Conservation (phyloP, 2,888 invertebrate genomes). For the Tipula lateralis region DNA sequence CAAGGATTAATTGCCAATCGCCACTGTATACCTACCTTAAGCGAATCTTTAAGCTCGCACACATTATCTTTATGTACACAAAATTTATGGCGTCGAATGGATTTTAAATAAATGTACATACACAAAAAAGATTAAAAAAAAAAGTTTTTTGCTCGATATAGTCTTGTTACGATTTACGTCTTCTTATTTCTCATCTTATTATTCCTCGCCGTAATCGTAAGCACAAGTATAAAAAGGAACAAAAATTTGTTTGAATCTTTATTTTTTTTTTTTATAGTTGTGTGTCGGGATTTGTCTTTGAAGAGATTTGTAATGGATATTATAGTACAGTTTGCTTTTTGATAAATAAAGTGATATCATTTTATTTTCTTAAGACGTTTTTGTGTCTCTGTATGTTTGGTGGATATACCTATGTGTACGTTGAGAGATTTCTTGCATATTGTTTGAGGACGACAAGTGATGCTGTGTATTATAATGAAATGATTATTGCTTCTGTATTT, state of each 20-base stretch:
- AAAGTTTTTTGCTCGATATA: background rate
- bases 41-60: background rate
- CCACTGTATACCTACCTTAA: too few species aligned
- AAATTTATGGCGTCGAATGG: background rate
- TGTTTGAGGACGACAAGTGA: background rate
- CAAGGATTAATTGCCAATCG: too few species aligned
- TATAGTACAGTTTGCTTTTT: background rate
- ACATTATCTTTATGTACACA: background rate
- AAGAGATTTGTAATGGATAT: conserved; percentile 9
- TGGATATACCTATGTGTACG: background rate
- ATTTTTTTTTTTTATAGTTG: background rate
- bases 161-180: conserved; percentile 11
- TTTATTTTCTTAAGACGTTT: conserved; percentile 19
- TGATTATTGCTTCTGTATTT: background rate
- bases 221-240: background rate
- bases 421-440: background rate
- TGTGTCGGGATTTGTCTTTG: conserved; percentile 19
- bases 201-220: background rate
- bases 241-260: background rate
- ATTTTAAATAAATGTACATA: background rate
- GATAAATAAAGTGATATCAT: conserved; percentile 24
- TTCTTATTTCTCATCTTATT: conserved; percentile 2
- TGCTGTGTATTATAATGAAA: background rate
- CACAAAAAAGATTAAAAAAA: background rate
- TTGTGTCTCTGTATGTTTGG: background rate